Evolutionary conservation across 1,140 invertebrate species (phyloP).

Genomic region (Pseudomyrmex concolor): DNA sequence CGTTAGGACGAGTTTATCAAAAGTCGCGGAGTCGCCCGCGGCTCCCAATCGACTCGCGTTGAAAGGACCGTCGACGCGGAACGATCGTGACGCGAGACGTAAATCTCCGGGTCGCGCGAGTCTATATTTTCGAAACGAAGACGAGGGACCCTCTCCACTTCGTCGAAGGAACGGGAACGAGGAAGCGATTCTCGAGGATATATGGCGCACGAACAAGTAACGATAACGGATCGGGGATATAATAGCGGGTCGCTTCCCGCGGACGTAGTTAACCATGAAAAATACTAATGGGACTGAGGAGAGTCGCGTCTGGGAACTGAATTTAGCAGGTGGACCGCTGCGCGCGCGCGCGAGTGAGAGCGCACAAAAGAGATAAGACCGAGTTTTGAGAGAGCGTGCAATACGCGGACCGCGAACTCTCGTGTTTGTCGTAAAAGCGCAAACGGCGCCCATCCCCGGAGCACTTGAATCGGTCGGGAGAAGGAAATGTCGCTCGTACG

Average conservation of each 20-base stretch:
- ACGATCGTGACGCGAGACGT: background rate
- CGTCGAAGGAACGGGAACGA: conserved; percentile 52
- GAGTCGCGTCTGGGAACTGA: conserved; percentile 77
- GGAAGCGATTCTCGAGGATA: conserved; percentile 77
- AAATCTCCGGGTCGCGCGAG: conserved; percentile 17
- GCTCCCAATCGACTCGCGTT: conserved; percentile 37
- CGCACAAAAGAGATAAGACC: conserved; percentile 70
- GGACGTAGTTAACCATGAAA: conserved; percentile 80
- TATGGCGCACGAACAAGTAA: conserved; percentile 75
- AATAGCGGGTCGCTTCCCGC: conserved; percentile 78
- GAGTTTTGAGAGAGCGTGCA: conserved; percentile 66
- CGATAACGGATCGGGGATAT: conserved; percentile 81
- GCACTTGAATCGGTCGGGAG: background rate
- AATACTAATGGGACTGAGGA: conserved; percentile 82
- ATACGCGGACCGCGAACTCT: conserved; percentile 62
- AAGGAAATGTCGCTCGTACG: conserved; percentile 19
- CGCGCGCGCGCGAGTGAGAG: conserved; percentile 46
- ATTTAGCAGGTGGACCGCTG: conserved; percentile 78
- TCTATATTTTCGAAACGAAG: conserved; percentile 64
- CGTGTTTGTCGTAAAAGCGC: conserved; percentile 1
- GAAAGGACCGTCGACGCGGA: conserved; percentile 45
- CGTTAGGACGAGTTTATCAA: conserved; percentile 61
- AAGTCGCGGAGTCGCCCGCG: conserved; percentile 53
- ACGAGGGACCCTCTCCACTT: conserved; percentile 49
- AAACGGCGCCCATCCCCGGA: background rate